These are phyloP conservation scores for Salvator merianae DNA, from an alignment of 2,113 vertebrate genomes.

Conservation along the genomic window DNA sequence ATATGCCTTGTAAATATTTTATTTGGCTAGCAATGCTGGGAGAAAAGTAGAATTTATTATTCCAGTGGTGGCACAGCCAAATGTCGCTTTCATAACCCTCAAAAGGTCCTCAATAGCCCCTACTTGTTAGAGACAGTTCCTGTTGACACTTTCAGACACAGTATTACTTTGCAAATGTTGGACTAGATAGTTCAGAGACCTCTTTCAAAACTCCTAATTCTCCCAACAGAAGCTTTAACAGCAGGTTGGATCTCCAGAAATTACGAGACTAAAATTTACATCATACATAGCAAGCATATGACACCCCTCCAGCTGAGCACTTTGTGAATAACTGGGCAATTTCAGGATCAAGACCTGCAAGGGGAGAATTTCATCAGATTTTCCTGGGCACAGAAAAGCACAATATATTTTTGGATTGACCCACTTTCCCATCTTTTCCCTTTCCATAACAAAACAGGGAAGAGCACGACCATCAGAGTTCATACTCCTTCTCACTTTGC, in stretches of 20 bases:
- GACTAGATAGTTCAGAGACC: too few relatives aligned
- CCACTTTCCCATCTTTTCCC: not conserved
- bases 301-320: too few relatives aligned
- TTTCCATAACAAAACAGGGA: not conserved
- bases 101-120: too few relatives aligned
- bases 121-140: not conserved
- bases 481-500: not conserved
- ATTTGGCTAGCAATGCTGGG: not conserved
- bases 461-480: not conserved
- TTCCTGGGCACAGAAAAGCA: not conserved
- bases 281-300: too few relatives aligned
- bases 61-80: not conserved
- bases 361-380: not conserved
- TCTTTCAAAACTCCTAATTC: too few relatives aligned
- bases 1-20: not conserved
- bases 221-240: too few relatives aligned
- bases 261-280: too few relatives aligned
- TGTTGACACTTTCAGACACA: too few relatives aligned
- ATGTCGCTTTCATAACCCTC: not conserved
- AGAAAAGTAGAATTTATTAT: not conserved
- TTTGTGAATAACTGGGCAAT: not conserved
- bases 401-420: not conserved
- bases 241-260: too few relatives aligned
- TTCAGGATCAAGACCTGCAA: not conserved
- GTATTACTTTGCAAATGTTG: too few relatives aligned